A percentile compares a stretch with the other conserved stretches of the same genome.
Evolutionary conservation across 2,113 vertebrate genomes (phyloP).

Genomic region (Poecile atricapillus): DNA sequence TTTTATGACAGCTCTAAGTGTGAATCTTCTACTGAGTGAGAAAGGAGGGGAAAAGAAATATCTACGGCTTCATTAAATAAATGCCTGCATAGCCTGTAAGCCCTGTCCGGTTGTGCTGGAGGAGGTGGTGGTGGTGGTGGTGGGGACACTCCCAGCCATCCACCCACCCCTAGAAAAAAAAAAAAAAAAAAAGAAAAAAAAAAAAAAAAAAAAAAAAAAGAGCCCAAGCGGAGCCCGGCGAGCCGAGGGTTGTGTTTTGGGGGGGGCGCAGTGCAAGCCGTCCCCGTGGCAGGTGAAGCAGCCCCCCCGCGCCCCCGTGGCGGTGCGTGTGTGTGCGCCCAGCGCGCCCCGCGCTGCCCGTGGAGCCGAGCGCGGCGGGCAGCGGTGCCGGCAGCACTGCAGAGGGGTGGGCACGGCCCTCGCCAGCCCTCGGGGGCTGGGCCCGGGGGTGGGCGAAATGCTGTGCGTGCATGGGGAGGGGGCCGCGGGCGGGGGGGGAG

Average conservation of each 20-base stretch:
- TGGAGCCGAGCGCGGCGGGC: constrained; percentile 32
- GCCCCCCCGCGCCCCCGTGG: not conserved
- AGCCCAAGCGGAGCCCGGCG: not conserved
- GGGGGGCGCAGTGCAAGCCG: constrained; percentile 41
- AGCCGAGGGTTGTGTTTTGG: not conserved
- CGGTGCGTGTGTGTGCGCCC: not conserved
- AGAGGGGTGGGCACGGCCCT: constrained; percentile 73
- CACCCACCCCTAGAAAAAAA: not conserved
- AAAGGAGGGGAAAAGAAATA: not conserved
- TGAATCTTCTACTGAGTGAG: constrained; percentile 30
- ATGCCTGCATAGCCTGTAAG: not conserved
- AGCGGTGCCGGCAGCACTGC: constrained; percentile 71
- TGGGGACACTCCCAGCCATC: not conserved
- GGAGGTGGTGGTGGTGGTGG: not conserved
- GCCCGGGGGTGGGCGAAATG: constrained; percentile 44
- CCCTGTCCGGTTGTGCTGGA: not conserved
- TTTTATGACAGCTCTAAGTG: constrained; percentile 60
- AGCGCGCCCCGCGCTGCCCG: constrained; percentile 1
- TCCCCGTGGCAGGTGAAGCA: constrained; percentile 62
- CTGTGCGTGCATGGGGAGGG: constrained; percentile 37
- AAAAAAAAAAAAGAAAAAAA: too few relatives aligned
- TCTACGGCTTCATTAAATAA: not conserved
- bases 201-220: not conserved
- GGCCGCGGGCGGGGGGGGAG: not conserved
- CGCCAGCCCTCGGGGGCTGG: constrained; percentile 66